Conservation (phyloP, 2,888 invertebrate species). For the Cephus runcator region DNA sequence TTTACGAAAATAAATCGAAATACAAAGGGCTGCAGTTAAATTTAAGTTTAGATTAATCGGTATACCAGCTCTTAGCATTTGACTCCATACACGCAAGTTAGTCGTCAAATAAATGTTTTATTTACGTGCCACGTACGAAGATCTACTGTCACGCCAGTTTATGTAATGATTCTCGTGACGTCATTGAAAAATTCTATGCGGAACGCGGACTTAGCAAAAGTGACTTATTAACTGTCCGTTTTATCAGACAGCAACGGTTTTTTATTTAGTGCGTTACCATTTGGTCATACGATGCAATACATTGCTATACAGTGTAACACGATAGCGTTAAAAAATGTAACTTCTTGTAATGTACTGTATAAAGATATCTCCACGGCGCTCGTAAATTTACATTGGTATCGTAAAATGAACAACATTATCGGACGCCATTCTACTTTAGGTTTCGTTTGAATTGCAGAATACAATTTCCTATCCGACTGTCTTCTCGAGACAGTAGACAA, state of each 20-base stretch:
- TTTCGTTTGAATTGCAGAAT: not conserved
- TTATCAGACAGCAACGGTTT: not conserved
- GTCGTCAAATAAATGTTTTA: not conserved
- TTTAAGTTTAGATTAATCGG: not conserved
- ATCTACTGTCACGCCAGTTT: not conserved
- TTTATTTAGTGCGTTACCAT: not conserved
- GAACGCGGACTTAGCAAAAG: not conserved
- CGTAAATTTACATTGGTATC: not conserved
- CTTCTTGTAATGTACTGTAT: not conserved
- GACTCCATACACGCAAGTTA: not conserved
- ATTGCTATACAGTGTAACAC: too few relatives aligned
- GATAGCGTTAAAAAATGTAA: not conserved
- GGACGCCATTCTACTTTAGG: not conserved
- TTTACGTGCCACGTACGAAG: not conserved
- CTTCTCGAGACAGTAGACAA: not conserved
- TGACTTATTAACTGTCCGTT: not conserved
- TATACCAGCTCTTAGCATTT: not conserved
- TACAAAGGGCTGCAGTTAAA: not conserved
- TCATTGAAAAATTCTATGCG: not conserved
- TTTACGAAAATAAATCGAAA: not conserved
- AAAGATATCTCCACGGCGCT: not conserved
- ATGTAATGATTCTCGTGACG: not conserved
- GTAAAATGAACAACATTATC: not conserved
- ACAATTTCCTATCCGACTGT: not conserved
- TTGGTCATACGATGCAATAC: not conserved